Evolutionary conservation across 1,140 invertebrate genomes (phyloP).

Genomic region (Ips typographus): DNA sequence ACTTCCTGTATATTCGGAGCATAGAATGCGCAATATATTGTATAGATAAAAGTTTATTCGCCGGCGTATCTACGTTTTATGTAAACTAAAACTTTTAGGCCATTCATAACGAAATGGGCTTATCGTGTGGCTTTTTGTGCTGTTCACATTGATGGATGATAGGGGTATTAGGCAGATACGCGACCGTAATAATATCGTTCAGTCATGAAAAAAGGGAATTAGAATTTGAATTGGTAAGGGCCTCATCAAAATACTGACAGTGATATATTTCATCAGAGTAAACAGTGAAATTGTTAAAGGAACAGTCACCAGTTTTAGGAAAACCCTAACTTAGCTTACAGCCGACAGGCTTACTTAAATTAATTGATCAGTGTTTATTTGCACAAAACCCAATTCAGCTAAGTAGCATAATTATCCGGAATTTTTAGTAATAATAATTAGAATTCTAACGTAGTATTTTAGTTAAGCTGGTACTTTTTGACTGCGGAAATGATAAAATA

Average conservation of each 20-base stretch:
- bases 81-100: constrained; percentile 36
- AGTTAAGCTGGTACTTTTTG: too few relatives aligned
- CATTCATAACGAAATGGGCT: constrained; percentile 34
- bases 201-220: constrained; percentile 29
- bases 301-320: too few relatives aligned
- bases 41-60: constrained; percentile 33
- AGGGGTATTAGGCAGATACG: constrained; percentile 24
- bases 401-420: too few relatives aligned
- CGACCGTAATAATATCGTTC: constrained; percentile 21
- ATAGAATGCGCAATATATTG: constrained; percentile 33
- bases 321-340: too few relatives aligned
- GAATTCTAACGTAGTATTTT: too few relatives aligned
- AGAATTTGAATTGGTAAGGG: constrained; percentile 27
- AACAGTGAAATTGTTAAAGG: too few relatives aligned
- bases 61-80: constrained; percentile 27
- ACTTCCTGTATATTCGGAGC: constrained; percentile 32
- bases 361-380: too few relatives aligned
- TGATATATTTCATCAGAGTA: too few relatives aligned
- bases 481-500: too few relatives aligned
- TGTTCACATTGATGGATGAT: constrained; percentile 34
- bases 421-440: too few relatives aligned
- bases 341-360: too few relatives aligned
- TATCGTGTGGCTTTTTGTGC: constrained; percentile 32
- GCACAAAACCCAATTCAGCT: too few relatives aligned
- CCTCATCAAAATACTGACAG: constrained; percentile 1